Conservation (phyloP, 1,140 invertebrate genomes). For the Ostrea denselamellosa region DNA sequence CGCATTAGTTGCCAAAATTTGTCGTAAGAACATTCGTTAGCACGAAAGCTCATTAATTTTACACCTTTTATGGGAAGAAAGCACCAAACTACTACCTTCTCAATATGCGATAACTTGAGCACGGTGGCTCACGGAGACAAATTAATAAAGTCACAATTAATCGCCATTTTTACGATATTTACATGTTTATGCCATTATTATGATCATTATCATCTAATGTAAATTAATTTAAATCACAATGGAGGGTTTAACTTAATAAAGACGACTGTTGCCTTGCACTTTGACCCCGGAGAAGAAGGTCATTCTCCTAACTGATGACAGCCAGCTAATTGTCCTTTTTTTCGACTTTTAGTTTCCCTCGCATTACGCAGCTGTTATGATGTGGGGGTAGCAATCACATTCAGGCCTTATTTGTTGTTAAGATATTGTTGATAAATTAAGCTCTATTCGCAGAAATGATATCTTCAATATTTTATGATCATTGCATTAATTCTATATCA, state of each 20-base stretch:
- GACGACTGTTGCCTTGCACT: conserved; percentile 6
- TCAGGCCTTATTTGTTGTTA: not conserved
- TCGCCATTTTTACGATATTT: conserved; percentile 28
- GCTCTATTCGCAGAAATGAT: too few relatives aligned
- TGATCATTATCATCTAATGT: conserved; percentile 34
- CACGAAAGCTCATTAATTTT: conserved; percentile 22
- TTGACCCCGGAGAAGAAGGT: not conserved
- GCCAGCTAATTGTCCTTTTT: not conserved
- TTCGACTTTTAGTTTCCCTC: not conserved
- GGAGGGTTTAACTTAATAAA: not conserved
- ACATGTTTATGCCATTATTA: conserved; percentile 26
- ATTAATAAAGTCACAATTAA: conserved; percentile 23
- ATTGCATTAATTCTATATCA: too few relatives aligned
- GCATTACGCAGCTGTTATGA: not conserved
- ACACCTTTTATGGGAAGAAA: conserved; percentile 7
- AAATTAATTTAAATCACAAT: conserved; percentile 31
- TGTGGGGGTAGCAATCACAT: not conserved
- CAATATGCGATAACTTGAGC: not conserved
- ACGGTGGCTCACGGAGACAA: not conserved
- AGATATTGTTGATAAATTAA: not conserved
- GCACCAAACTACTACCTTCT: not conserved
- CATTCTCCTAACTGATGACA: not conserved
- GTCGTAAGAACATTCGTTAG: conserved; percentile 12
- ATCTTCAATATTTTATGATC: too few relatives aligned
- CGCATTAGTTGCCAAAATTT: conserved; percentile 29